These are phyloP conservation scores for Drosophila bipectinata DNA, from an alignment of 1,140 invertebrate species.

Conservation along the genomic window DNA sequence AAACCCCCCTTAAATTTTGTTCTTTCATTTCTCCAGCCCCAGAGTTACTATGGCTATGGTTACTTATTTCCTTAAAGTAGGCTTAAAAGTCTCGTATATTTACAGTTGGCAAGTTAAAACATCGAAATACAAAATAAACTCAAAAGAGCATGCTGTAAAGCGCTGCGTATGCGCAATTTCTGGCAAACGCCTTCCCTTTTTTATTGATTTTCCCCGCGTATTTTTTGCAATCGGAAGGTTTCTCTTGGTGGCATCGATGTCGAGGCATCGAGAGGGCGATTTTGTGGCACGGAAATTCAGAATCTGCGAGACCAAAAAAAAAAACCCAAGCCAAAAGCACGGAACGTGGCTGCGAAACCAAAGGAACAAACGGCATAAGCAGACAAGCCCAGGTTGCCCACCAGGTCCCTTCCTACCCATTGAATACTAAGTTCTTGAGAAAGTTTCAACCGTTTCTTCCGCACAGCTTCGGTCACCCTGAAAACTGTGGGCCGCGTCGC, in stretches of 20 bases:
- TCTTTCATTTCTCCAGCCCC: neutral
- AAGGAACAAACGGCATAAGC: slow-evolving; percentile 20
- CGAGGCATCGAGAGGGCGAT: slow-evolving; percentile 38
- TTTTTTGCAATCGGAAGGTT: slow-evolving; percentile 15
- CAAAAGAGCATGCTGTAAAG: slow-evolving; percentile 29
- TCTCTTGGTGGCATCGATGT: slow-evolving; percentile 2
- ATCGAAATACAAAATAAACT: slow-evolving; percentile 23
- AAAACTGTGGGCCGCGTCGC: slow-evolving; percentile 36
- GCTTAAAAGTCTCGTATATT: slow-evolving; percentile 15
- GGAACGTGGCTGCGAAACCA: slow-evolving; percentile 66
- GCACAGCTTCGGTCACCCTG: slow-evolving; percentile 4
- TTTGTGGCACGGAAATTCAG: slow-evolving; percentile 7
- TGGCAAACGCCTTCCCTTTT: slow-evolving; percentile 1
- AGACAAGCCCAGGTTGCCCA: slow-evolving; percentile 24
- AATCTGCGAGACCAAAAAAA: slow-evolving; percentile 14
- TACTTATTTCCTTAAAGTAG: slow-evolving; percentile 32
- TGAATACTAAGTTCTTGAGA: slow-evolving; percentile 63
- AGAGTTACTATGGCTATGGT: slow-evolving; percentile 24
- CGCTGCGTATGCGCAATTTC: slow-evolving; percentile 56
- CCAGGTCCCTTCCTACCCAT: neutral
- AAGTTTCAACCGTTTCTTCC: slow-evolving; percentile 42
- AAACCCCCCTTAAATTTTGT: neutral
- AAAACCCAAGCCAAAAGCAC: slow-evolving; percentile 21
- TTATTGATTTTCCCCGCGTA: slow-evolving; percentile 65
- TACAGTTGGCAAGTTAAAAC: slow-evolving; percentile 45